Base-by-base conservation (phyloP, 2,888 invertebrate species). In the Scotopteryx bipunctaria region DNA sequence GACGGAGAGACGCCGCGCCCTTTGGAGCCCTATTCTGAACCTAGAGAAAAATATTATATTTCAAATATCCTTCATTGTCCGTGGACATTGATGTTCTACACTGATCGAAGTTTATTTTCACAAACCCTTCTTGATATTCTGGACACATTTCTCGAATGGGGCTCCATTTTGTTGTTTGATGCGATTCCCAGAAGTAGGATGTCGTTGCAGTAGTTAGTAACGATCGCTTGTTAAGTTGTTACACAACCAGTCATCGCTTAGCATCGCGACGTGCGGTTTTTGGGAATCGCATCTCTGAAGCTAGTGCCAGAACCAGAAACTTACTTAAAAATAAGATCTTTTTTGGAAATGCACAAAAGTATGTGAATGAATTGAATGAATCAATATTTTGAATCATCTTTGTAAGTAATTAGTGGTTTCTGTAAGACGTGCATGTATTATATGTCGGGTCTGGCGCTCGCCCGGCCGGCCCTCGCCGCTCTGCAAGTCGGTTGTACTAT, bases 401-500 rank as follows among this genome's bases (percentile, higher is more conserved):
- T 27, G 4, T 27, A 11, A n/a, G 27, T 27, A 9, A 25, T 23
- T n/a, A 25, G 25, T 25, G 3, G 25, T n/a, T n/a, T n/a, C n/a
- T 21, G 5, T 21, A 21, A 31, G 9, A 15, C 15, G 8, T 31
- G 2, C 8, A 3, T 6, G 2, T 4, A 8, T 14, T 31, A 15
- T 8, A 14, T 25, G 14, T 31, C n/a, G 31, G 14, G 21, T 37
- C 13, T 37, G 23, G 23, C 16, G 9, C 15, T 3, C 32, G 2
- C 2, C 8, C 9, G 6, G 5, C 13, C 2, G 5, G 45, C 16
- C 8, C 74, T 70, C 73, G 71, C 65, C 66, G 70, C 67, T 69
- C 73, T 74, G 71, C 80, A 69, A 71, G 64, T 82, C 78, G 83
- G 86, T 82, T 83, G 86, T 83, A 81, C 73, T 74, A 72, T 84